A percentile compares a stretch with the other conserved stretches of the same genome.
Evolutionary conservation across 2,113 vertebrate genomes (phyloP).

Genomic region (Austrofundulus limnaeus): DNA sequence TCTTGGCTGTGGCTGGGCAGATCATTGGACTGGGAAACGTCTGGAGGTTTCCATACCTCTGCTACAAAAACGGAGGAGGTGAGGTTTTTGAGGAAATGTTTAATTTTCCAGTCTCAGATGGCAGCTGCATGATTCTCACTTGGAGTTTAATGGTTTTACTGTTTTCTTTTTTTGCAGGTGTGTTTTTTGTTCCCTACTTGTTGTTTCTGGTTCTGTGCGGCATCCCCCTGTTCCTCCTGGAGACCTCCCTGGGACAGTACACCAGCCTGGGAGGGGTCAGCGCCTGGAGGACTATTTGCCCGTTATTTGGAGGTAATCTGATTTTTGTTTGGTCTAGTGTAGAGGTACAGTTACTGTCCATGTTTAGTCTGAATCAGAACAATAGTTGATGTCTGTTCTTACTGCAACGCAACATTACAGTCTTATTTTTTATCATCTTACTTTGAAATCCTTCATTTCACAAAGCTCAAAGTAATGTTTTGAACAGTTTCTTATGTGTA

Average conservation of each 20-base stretch:
- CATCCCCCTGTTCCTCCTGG: constrained; percentile 78
- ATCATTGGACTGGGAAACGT: constrained; percentile 79
- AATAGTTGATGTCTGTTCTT: neutral
- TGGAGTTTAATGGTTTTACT: no score
- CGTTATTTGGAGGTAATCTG: constrained; percentile 76
- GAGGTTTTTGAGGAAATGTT: neutral
- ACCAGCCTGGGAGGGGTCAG: constrained; percentile 78
- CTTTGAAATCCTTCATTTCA: no score
- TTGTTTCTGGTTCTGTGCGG: constrained; percentile 78
- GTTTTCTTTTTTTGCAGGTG: constrained; percentile 53
- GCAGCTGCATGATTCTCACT: no score
- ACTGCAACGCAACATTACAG: no score
- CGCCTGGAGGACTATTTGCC: constrained; percentile 74
- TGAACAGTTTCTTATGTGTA: no score
- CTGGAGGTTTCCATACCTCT: constrained; percentile 79
- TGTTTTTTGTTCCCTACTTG: constrained; percentile 79
- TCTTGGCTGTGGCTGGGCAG: constrained; percentile 78
- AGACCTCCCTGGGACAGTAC: constrained; percentile 79
- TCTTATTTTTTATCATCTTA: no score
- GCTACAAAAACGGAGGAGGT: constrained; percentile 82
- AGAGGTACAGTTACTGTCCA: no score
- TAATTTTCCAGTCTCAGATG: no score
- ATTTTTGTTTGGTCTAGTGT: neutral
- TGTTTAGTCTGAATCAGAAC: neutral
- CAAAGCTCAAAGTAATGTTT: no score